Conservation (phyloP, 23 tunicate species). For the Oikopleura albicans region DNA sequence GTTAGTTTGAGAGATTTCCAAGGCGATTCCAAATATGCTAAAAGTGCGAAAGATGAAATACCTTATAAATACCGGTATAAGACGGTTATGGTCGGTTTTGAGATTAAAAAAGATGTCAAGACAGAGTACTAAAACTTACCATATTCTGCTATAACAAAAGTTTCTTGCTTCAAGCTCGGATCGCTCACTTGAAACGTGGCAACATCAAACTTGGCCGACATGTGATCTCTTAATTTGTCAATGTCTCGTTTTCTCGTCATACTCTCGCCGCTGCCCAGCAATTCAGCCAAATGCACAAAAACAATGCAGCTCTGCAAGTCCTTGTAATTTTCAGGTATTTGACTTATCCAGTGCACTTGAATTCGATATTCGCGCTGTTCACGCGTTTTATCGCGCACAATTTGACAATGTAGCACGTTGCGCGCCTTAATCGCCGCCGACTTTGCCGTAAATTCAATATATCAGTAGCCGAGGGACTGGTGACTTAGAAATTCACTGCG, state of each 20-base stretch:
- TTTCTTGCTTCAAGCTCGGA: neutral
- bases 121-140: neutral
- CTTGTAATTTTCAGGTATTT: neutral
- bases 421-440: slow-evolving; percentile 83
- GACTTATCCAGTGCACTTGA: slow-evolving; percentile 9
- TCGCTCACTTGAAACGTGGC: neutral
- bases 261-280: no score
- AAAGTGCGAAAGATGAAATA: no score
- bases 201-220: neutral
- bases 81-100: no score
- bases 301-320: neutral
- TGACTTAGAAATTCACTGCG: slow-evolving; percentile 28
- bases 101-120: no score
- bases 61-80: no score
- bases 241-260: neutral
- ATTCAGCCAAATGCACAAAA: neutral
- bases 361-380: neutral
- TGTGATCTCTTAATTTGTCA: neutral
- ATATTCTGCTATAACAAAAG: neutral
- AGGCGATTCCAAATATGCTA: no score
- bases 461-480: slow-evolving; percentile 44
- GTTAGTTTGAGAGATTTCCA: no score
- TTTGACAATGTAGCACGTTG: slow-evolving; percentile 51
- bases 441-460: slow-evolving; percentile 82
- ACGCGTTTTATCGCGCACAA: neutral